These are phyloP conservation scores for Andrena fulva DNA, from an alignment of 2,888 invertebrate genomes.

Conservation along the genomic window DNA sequence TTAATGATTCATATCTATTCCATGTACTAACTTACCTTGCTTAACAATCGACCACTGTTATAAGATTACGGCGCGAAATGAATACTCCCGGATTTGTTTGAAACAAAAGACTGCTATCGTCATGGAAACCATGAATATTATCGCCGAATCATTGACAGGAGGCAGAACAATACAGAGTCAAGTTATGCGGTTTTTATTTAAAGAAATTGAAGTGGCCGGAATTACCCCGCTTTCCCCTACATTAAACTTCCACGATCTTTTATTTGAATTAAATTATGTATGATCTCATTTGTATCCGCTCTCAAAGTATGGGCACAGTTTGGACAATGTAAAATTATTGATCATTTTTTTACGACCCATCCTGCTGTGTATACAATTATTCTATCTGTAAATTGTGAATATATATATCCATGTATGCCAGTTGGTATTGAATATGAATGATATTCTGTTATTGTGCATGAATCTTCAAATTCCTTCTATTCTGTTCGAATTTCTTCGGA, in stretches of 20 bases:
- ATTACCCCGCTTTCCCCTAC: no score
- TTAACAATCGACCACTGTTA: no score
- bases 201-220: no score
- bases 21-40: no score
- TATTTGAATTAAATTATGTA: not conserved
- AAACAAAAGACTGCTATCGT: no score
- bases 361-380: not conserved
- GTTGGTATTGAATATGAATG: not conserved
- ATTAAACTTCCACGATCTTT: not conserved
- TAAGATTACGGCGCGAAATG: no score
- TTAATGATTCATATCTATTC: no score
- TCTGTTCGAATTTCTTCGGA: constrained; percentile 2
- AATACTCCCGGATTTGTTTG: no score
- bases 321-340: not conserved
- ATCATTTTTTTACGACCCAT: constrained; percentile 4
- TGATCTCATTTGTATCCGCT: not conserved
- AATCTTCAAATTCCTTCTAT: constrained; percentile 1
- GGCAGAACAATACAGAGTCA: no score
- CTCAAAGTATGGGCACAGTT: not conserved
- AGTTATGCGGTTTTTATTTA: no score
- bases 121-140: no score
- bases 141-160: no score
- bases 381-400: not conserved
- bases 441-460: not conserved
- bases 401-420: not conserved